Base-by-base conservation (phyloP, 1,140 invertebrate species). In the Calycopis cecrops region DNA sequence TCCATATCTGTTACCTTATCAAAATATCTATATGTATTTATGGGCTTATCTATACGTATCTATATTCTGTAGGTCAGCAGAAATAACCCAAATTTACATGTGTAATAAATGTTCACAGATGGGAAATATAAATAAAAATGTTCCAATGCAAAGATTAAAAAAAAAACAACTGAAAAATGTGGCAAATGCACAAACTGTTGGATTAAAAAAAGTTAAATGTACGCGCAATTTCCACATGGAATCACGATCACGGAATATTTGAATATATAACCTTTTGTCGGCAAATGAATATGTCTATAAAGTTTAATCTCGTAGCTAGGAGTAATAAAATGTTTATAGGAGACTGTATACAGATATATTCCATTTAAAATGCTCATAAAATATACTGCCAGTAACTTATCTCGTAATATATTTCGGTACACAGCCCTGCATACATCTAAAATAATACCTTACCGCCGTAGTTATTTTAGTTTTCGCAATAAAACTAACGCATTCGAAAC, bases 391-490 rank as follows among this genome's bases (percentile, higher is more conserved):
- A 42, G 55, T 57, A 50, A 50, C 48, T 50, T 50, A 50, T 50
- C 48, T 53, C 57, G 55, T 58, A 62, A 62, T 60, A 59, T 63
- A 57, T 62, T 62, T 62, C 54, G 38, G 60, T 62, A 57, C 59
- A 47, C 56, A 50, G 48, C 53, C 50, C 57, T 69, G 69, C 71
- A 69, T 65, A 66, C 21, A 67, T 64, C 73, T 73, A 78, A 81
- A 79, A 76, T 75, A 81, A 77, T 72, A 59, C 69, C 75, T 81
- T 79, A 76, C 78, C 74, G 65, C 63, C 71, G 63, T 53, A 69
- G 73, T 67, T 79, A 83, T 81, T 79, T 78, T 72, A 56, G 69
- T 63, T 67, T 76, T 75, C 68, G 72, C 71, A 71, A 76, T 66
- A 73, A 76, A 78, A 73, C 60, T 42, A 73, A 67, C 71, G 64